A percentile compares a stretch with the other conserved stretches of the same genome.
These are phyloP conservation scores for Pteropus alecto DNA, from an alignment of 2,113 vertebrate genomes.

Conservation along the genomic window DNA sequence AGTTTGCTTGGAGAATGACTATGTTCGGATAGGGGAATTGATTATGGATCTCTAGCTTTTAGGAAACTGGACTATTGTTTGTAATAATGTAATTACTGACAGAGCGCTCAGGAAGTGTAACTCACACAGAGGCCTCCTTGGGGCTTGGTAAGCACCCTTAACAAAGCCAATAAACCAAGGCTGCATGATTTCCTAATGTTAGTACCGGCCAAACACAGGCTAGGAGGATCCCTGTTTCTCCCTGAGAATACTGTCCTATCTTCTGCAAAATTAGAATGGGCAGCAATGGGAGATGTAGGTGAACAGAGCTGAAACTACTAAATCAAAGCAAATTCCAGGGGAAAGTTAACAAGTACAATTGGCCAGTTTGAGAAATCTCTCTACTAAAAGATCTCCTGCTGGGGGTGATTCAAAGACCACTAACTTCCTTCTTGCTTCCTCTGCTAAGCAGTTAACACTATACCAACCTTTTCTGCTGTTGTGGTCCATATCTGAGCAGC, in stretches of 20 bases:
- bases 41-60: background rate
- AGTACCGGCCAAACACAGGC: background rate
- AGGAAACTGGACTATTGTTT: background rate
- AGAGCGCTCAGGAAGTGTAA: background rate
- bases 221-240: background rate
- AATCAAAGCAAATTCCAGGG: background rate
- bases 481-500: slow-evolving; percentile 99
- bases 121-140: background rate
- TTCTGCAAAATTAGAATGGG: background rate
- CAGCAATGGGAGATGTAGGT: background rate
- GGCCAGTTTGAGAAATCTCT: background rate
- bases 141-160: background rate
- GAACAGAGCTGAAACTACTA: background rate
- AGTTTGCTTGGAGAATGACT: background rate
- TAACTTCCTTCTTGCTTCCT: background rate
- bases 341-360: background rate
- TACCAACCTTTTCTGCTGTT: slow-evolving; percentile 94
- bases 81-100: background rate
- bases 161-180: background rate
- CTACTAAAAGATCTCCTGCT: background rate
- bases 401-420: background rate
- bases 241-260: background rate
- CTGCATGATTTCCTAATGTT: background rate
- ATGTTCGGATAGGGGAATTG: background rate
- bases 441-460: accelerated